Conservation (phyloP, 2,797 vertebrate genomes). For the Gambelia wislizenii region DNA sequence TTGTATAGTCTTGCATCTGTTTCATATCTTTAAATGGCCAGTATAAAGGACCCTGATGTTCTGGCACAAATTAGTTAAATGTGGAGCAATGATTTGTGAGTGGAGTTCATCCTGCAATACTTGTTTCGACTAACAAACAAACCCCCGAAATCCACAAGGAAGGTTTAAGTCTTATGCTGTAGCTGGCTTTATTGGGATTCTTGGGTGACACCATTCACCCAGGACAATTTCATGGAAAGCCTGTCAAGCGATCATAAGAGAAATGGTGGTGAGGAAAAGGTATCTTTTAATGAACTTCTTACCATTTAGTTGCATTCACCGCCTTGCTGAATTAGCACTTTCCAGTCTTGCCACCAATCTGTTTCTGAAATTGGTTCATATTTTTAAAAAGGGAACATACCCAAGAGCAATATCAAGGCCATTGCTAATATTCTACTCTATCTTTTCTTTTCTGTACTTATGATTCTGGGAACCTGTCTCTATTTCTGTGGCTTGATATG, state of each 20-base stretch:
- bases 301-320: background rate
- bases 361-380: background rate
- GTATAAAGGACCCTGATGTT: no score
- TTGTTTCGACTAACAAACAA: background rate
- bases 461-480: background rate
- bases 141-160: background rate
- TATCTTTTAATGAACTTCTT: background rate
- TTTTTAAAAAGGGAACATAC: background rate
- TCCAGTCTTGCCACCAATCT: background rate
- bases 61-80: background rate
- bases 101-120: background rate
- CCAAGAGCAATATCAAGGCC: background rate
- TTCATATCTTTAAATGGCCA: background rate
- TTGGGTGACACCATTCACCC: background rate
- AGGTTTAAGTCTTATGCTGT: background rate
- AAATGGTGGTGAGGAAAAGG: background rate
- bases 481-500: rapidly evolving
- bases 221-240: background rate
- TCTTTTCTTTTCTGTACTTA: background rate
- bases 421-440: background rate
- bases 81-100: background rate
- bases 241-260: background rate
- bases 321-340: background rate
- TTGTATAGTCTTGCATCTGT: no score
- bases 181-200: background rate